Base-by-base conservation (phyloP, 2,113 vertebrate species). In the Microcebus jonahi region DNA sequence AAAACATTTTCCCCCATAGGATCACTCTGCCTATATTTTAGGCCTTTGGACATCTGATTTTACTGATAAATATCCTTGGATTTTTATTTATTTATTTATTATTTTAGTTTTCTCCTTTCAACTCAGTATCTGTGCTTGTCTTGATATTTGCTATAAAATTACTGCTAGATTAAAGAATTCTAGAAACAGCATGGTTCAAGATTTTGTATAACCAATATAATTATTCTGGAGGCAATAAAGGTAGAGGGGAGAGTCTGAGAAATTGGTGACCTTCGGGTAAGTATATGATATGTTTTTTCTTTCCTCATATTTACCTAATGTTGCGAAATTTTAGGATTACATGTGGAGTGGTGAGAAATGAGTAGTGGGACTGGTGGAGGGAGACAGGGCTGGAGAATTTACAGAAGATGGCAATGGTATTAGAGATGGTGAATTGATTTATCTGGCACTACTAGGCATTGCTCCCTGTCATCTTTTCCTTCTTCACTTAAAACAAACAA, bases 91-190 rank as follows among this genome's bases (percentile, higher is more conserved):
- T 91, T n/a, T 45, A 45, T 45, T 45, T 45, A 45, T 45, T 45
- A 45, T 45, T 90, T 7, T 0, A 92, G 20, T 57, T 87, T 96
- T 84, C 3, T 77, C 91, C 8, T 87, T 94, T 73, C 57, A 94
- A 71, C 6, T 63, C 3, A 15, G 36, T 65, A 14, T 21, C 57
- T 86, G 20, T 86, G 31, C 36, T 59, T 92, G 23, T 63, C 63
- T 97, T n/a, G 42, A 34, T 4, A 65, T 84, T 90, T 80, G 6
- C 20, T 97, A 2, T 73, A 77, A 93, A 89, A 48, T 84, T 57
- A 50, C 14, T 68, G 25, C 4, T 55, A 27, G 9, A 45, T 14
- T 57, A 50, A 85, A 91, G 12, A 0, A 34, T 25, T 65, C 88
- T 93, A 27, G 48, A 88, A 90, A 87, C 0, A 71, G 20, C 6